A percentile compares a stretch with the other conserved stretches of the same genome.
Evolutionary conservation across 2,888 invertebrate species (phyloP).

Genomic region (Calliopum simillimum): DNA sequence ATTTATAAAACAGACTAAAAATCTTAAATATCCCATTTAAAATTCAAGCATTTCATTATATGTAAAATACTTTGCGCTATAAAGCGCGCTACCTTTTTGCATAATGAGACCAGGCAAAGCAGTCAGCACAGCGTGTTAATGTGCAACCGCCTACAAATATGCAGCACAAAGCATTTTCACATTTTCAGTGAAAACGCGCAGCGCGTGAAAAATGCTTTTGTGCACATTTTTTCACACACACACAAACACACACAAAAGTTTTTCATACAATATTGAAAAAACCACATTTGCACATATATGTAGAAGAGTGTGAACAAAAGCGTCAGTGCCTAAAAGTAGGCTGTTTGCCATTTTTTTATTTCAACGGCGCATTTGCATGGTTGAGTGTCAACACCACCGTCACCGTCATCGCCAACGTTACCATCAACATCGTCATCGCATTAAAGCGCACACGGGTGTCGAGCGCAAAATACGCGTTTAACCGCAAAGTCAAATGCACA

Average conservation of each 20-base stretch:
- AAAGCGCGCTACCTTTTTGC: too few relatives aligned
- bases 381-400: neutral
- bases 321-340: constrained; percentile 30
- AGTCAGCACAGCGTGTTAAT: constrained; percentile 5
- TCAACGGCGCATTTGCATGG: too few relatives aligned
- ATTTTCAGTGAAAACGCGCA: constrained; percentile 11
- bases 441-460: constrained; percentile 13
- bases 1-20: too few relatives aligned
- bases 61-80: too few relatives aligned
- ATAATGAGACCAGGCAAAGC: too few relatives aligned
- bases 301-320: constrained; percentile 31
- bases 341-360: neutral
- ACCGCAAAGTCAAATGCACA: constrained; percentile 49
- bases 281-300: neutral
- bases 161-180: constrained; percentile 9
- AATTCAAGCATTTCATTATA: too few relatives aligned
- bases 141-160: constrained; percentile 13
- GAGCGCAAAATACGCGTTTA: constrained; percentile 25
- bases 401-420: too few relatives aligned
- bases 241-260: constrained; percentile 1
- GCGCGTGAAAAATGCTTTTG: constrained; percentile 29
- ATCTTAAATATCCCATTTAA: too few relatives aligned
- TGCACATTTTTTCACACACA: constrained; percentile 26
- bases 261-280: neutral
- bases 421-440: neutral